Evolutionary conservation across 1,140 invertebrate species (phyloP).

Genomic region (Tetranychus cinnabarinus): DNA sequence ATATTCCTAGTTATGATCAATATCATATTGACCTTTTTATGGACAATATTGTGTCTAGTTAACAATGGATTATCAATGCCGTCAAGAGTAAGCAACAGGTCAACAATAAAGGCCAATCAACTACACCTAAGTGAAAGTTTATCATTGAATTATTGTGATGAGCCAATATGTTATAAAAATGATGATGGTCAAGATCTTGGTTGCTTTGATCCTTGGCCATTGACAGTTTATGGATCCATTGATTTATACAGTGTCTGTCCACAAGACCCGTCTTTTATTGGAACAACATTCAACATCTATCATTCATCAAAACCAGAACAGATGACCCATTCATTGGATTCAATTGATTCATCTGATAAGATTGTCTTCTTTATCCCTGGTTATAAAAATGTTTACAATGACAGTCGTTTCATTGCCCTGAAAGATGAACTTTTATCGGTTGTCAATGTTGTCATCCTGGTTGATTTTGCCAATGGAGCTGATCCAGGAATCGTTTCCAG

Average conservation of each 20-base stretch:
- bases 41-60: too few relatives aligned
- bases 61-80: too few relatives aligned
- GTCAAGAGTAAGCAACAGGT: too few relatives aligned
- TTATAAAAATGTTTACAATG: neutral
- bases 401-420: neutral
- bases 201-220: neutral
- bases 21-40: too few relatives aligned
- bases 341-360: neutral
- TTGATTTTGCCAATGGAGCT: neutral
- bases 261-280: neutral
- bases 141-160: neutral
- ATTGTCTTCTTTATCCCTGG: neutral
- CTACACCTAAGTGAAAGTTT: too few relatives aligned
- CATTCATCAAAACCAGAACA: neutral
- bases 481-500: neutral
- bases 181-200: neutral
- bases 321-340: neutral
- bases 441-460: neutral
- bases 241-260: neutral
- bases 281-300: neutral
- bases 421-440: neutral
- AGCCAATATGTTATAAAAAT: neutral
- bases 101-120: too few relatives aligned
- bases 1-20: too few relatives aligned
- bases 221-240: neutral